Conservation (phyloP, 2,797 vertebrate genomes). For the Acipenser ruthenus region DNA sequence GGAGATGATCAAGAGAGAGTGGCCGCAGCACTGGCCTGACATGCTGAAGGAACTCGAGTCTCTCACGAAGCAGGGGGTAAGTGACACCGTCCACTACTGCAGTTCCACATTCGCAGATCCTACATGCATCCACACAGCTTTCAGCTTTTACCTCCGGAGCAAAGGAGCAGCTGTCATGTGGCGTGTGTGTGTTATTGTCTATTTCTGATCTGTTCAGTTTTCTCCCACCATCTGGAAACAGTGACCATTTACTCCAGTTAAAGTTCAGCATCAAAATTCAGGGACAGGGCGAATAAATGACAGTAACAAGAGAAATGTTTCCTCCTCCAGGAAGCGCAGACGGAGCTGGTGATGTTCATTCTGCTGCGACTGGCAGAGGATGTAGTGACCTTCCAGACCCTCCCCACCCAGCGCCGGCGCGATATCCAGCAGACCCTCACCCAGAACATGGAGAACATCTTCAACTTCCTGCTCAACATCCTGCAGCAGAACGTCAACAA, state of each 20-base stretch:
- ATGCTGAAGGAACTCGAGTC: constrained; percentile 91
- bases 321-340: constrained; percentile 76
- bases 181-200: not conserved
- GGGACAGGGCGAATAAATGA: too few species aligned
- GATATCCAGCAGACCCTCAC: constrained; percentile 95
- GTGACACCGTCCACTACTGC: constrained; percentile 18
- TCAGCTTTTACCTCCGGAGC: too few species aligned
- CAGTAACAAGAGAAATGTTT: not conserved
- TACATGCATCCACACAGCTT: not conserved
- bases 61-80: constrained; percentile 81
- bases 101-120: not conserved
- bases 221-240: not conserved
- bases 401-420: constrained; percentile 81
- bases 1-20: constrained; percentile 97
- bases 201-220: not conserved
- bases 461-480: constrained; percentile 80
- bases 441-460: constrained; percentile 89
- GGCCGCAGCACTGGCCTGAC: constrained; percentile 95
- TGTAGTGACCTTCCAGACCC: constrained; percentile 90
- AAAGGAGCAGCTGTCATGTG: too few species aligned
- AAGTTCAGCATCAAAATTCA: not conserved
- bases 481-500: constrained; percentile 79
- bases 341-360: constrained; percentile 94
- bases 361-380: constrained; percentile 89
- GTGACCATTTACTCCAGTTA: not conserved